phyloP scores from a whole-genome alignment of 2,113 vertebrate species.

The Heterotilapia buettikoferi region DNA sequence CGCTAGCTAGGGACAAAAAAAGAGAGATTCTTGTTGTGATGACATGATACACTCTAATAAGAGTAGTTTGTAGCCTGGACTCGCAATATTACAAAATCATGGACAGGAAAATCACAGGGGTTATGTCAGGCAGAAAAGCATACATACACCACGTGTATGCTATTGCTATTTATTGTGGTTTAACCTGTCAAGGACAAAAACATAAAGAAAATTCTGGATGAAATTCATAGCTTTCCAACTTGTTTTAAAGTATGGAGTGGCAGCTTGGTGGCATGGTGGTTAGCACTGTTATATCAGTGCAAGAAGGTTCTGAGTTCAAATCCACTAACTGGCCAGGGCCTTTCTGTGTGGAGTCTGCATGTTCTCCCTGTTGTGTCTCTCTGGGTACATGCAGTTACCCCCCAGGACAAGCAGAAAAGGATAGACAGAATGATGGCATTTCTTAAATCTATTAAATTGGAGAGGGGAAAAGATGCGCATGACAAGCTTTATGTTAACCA shows the following conservation, averaged over 20 bases:
- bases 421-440: neutral
- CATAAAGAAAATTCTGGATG: neutral
- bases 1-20: neutral
- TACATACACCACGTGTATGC: neutral
- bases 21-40: neutral
- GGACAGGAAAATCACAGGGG: neutral
- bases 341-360: neutral
- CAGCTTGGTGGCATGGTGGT: neutral
- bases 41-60: neutral
- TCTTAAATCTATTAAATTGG: neutral
- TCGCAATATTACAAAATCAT: neutral
- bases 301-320: neutral
- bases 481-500: neutral
- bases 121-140: neutral
- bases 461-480: fast-evolving
- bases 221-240: neutral
- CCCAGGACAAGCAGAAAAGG: neutral
- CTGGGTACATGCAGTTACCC: neutral
- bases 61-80: neutral
- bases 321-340: neutral
- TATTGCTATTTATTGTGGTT: neutral
- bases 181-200: neutral
- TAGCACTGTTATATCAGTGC: neutral
- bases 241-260: neutral
- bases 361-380: neutral